Evolutionary conservation across 2,888 invertebrate species (phyloP).

Genomic region (Diaphora mendica): DNA sequence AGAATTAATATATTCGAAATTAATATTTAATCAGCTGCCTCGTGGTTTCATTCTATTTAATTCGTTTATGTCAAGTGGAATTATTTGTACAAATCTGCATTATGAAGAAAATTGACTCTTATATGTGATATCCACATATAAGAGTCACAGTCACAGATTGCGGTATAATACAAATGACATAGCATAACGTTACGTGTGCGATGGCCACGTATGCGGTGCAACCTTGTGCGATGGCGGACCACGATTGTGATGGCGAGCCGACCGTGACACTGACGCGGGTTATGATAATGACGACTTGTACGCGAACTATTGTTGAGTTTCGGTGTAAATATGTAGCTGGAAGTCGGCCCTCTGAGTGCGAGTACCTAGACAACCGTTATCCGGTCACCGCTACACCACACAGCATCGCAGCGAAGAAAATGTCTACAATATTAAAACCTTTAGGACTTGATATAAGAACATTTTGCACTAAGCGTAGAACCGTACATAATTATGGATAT

Average conservation of each 20-base stretch:
- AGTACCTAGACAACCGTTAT: slow-evolving; percentile 79
- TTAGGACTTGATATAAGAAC: slow-evolving; percentile 66
- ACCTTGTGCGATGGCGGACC: slow-evolving; percentile 77
- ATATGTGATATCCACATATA: slow-evolving; percentile 48
- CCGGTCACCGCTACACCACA: slow-evolving; percentile 78
- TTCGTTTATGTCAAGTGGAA: not conserved
- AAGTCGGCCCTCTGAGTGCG: slow-evolving; percentile 70
- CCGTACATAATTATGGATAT: slow-evolving; percentile 25
- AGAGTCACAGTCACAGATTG: too few relatives aligned
- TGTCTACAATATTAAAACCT: slow-evolving; percentile 64
- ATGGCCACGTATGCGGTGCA: slow-evolving; percentile 72
- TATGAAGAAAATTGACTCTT: slow-evolving; percentile 30
- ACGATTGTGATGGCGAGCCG: slow-evolving; percentile 73
- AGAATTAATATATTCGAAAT: not conserved
- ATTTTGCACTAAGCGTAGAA: slow-evolving; percentile 48
- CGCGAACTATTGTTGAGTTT: slow-evolving; percentile 63
- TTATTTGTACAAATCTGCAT: slow-evolving; percentile 3
- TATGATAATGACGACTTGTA: slow-evolving; percentile 74
- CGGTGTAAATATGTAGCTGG: slow-evolving; percentile 61
- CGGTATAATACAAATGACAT: slow-evolving; percentile 55
- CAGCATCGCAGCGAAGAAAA: slow-evolving; percentile 60
- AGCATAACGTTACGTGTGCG: slow-evolving; percentile 70
- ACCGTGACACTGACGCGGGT: slow-evolving; percentile 82
- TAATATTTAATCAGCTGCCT: not conserved
- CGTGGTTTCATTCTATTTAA: not conserved